Conservation (phyloP, 2,888 invertebrate species). For the Drosophila prostipennis region DNA sequence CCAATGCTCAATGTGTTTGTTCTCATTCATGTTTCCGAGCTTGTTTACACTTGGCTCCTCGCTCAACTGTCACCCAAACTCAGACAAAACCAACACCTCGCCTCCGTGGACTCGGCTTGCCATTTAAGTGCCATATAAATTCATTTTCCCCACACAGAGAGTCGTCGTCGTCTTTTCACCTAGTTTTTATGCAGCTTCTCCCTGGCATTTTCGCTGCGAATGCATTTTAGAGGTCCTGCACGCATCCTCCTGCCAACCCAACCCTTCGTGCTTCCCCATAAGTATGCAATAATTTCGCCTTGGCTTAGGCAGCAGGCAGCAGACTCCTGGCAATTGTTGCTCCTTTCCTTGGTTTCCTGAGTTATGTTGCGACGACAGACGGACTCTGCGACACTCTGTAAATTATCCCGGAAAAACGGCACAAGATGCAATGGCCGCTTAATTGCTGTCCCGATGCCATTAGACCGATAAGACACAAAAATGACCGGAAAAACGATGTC, state of each 20-base stretch:
- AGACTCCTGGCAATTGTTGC: constrained; percentile 38
- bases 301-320: constrained; percentile 28
- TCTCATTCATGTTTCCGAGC: constrained; percentile 28
- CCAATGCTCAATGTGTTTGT: constrained; percentile 43
- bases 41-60: constrained; percentile 40
- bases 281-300: constrained; percentile 48
- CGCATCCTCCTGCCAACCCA: constrained; percentile 1
- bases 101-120: constrained; percentile 29
- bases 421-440: constrained; percentile 44
- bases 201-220: constrained; percentile 49
- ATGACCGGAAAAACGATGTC: constrained; percentile 28
- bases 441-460: constrained; percentile 69
- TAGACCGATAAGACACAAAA: constrained; percentile 49
- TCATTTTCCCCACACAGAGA: constrained; percentile 27
- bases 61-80: constrained; percentile 6
- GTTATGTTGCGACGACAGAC: constrained; percentile 53
- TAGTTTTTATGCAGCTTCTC: constrained; percentile 54
- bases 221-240: constrained; percentile 31
- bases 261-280: constrained; percentile 22
- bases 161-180: constrained; percentile 50
- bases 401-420: constrained; percentile 49
- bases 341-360: constrained; percentile 6
- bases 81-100: constrained; percentile 1
- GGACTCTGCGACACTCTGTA: constrained; percentile 71
- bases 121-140: constrained; percentile 67